Conservation (phyloP, 2,113 vertebrate species). For the Picathartes gymnocephalus region DNA sequence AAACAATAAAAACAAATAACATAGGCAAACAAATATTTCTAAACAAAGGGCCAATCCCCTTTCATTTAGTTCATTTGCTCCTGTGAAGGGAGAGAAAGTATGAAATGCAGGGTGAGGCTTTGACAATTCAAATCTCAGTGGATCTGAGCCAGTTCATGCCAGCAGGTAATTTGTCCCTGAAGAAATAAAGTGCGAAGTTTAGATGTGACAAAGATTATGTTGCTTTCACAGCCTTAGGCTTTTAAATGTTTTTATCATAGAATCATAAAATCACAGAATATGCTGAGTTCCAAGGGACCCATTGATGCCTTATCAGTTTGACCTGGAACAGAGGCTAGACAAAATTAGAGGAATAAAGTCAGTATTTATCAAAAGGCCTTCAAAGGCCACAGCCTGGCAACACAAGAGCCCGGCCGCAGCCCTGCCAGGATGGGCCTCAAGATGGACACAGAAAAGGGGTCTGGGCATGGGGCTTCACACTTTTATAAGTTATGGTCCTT, state of each 20-base stretch:
- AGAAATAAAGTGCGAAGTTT: neutral
- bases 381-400: too few relatives aligned
- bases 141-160: neutral
- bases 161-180: neutral
- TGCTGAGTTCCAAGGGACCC: neutral
- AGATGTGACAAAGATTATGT: neutral
- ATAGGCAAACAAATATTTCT: neutral
- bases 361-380: too few relatives aligned
- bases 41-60: neutral
- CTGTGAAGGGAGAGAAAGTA: neutral
- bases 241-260: neutral
- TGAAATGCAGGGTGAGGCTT: neutral
- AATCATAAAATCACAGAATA: neutral
- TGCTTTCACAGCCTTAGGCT: neutral
- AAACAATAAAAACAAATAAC: neutral
- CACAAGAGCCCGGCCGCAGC: too few relatives aligned
- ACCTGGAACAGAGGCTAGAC: too few relatives aligned
- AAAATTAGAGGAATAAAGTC: too few relatives aligned
- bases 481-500: too few relatives aligned
- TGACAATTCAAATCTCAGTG: neutral
- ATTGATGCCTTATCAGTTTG: too few relatives aligned
- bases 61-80: neutral
- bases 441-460: too few relatives aligned
- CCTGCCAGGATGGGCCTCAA: too few relatives aligned
- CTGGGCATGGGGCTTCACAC: too few relatives aligned